phyloP scores from a whole-genome alignment of 2,888 invertebrate species.

The Lasioglossum figueresi region DNA sequence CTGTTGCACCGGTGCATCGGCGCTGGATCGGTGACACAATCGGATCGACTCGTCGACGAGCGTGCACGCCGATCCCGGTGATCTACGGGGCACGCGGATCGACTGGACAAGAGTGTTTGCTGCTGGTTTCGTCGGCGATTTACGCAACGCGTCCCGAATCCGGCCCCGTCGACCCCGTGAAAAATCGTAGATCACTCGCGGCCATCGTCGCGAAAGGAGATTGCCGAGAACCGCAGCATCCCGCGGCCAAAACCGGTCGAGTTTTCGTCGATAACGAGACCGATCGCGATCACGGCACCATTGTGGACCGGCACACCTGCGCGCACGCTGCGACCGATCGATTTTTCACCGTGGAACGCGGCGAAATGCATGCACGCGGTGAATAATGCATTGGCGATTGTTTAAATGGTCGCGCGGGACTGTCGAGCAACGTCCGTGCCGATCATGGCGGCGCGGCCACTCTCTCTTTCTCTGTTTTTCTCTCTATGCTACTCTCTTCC shows the following conservation, averaged over 20 bases:
- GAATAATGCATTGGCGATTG: slow-evolving; percentile 38
- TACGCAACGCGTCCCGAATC: slow-evolving; percentile 6
- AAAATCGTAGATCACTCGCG: slow-evolving; percentile 43
- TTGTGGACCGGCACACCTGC: slow-evolving; percentile 37
- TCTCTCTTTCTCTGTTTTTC: background rate
- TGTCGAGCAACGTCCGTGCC: background rate
- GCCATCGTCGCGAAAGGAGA: slow-evolving; percentile 35
- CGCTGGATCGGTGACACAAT: slow-evolving; percentile 4
- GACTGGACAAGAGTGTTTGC: background rate
- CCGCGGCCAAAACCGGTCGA: background rate
- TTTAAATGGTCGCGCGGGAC: slow-evolving; percentile 24
- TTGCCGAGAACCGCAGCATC: slow-evolving; percentile 7
- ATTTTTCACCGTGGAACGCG: slow-evolving; percentile 28
- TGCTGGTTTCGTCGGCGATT: background rate
- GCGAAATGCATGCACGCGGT: slow-evolving; percentile 30
- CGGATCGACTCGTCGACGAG: background rate
- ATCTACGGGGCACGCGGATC: background rate
- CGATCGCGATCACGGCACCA: slow-evolving; percentile 23
- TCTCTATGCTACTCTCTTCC: background rate
- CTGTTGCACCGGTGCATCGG: background rate
- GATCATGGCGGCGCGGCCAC: background rate
- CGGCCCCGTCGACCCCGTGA: slow-evolving; percentile 25
- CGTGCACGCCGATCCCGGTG: slow-evolving; percentile 1
- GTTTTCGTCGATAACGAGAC: slow-evolving; percentile 10
- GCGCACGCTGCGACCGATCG: slow-evolving; percentile 23